Base-by-base conservation (phyloP, 2,113 vertebrate genomes). In the Chiloscyllium plagiosum region DNA sequence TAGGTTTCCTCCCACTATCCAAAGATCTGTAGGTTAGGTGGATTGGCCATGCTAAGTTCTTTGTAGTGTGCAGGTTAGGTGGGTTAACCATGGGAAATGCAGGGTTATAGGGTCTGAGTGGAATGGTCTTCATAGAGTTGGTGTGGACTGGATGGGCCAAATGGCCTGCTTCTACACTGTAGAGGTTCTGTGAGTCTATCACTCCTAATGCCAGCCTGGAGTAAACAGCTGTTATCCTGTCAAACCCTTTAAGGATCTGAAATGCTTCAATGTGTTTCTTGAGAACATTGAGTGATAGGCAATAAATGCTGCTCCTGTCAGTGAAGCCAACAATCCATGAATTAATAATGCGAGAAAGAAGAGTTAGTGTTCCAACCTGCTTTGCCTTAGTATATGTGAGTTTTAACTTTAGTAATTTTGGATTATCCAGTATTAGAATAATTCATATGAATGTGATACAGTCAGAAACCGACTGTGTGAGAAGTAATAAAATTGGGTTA, bases 401-500 rank as follows among this genome's bases (percentile, higher is more conserved):
- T 13, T 61, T 90, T 90, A 15, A 87, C 52, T 90, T 90, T 17
- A 61, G 87, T 90, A 90, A 52, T 90, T 61, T 56, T 61, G 87
- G 87, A 33, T 90, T 15, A 33, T 90, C 87, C 50, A 90, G 56
- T 52, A 33, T 33, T 5, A 29, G 87, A 65, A 90, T 90, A 95
- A 95, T 76, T 72, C 47, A 76, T 70, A 29, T 69, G 66, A 72
- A 33, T 24, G 12, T 94, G 66, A 70, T 94, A 37, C 93, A 47
- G 47, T 70, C 69, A 95, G 68, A 29, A 33, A 52, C 94, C 50
- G 22, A 69, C 42, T 37, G 42, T 50, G 47, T 19, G 47, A 33
- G 94, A 70, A 52, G 94, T 29, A 95, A 95, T 95, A 95, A 95
- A 95, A 95, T 72, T 52, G 68, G 68, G 42, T 95, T 72, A 95